Evolutionary conservation across 2,888 invertebrate species (phyloP), one percentile per base, ranked within the genome.

Genomic region (Cenopis cana): DNA sequence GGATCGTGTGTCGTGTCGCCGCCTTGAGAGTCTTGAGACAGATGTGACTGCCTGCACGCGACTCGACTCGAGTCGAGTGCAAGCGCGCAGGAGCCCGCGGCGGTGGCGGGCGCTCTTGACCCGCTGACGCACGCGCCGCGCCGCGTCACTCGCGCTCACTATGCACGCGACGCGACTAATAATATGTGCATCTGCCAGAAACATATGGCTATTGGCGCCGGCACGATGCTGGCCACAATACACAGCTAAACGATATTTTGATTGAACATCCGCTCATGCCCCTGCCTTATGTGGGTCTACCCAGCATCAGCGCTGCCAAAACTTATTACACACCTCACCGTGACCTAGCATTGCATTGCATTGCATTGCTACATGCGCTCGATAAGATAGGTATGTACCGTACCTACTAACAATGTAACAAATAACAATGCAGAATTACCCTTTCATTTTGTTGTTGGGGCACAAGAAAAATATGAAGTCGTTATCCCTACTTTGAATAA

Each of bases 21-120:
- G 95, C 95, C 81, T 95, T 95, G 14, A 95, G 95, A 73, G 95
- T 95, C 81, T 95, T 95, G 14, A 95, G 95, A 73, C 95, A 90
- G 82, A 94, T 94, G 76, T 95, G 85, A 73, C 76, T 91, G 46
- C 73, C n/a, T n/a, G n/a, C n/a, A n/a, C n/a, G n/a, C n/a, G n/a
- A n/a, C n/a, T n/a, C n/a, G n/a, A 72, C 62, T 72, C 11, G 74
- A 60, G 29, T 29, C 12, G 74, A 60, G 46, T 49, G 60, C 60
- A 60, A 8, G 12, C 14, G 41, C 24, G 60, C 66, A 56, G 64
- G 62, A 54, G 46, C 36, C 70, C 56, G 70, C 49, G 64, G 24
- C 56, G 20, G 69, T 69, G 65, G 59, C 68, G 69, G 72, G 57
- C 74, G 73, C 74, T 70, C 62, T 60, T 60, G 60, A 60, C 60